phyloP scores from a whole-genome alignment of 2,113 vertebrate genomes.

The Elanus axillaris region DNA sequence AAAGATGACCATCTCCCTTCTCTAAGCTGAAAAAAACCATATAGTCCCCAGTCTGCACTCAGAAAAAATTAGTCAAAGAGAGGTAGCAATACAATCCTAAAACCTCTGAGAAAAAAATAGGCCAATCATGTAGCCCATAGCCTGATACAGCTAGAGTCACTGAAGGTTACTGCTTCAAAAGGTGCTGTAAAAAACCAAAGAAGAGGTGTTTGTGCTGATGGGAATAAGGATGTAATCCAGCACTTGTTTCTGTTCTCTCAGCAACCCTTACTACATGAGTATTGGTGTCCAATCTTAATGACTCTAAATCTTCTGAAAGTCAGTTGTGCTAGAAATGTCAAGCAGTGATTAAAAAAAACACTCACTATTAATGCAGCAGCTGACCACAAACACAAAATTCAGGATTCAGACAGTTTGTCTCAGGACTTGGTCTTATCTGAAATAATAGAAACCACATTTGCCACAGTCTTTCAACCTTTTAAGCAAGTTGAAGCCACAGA shows the following conservation, averaged over 20 bases:
- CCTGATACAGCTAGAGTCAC: not conserved
- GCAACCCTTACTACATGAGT: not conserved
- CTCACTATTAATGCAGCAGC: not conserved
- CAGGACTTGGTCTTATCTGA: not conserved
- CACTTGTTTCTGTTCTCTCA: not conserved
- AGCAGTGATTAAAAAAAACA: not conserved
- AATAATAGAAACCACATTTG: not conserved
- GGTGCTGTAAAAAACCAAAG: not conserved
- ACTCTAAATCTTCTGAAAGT: not conserved
- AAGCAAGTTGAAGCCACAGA: not conserved
- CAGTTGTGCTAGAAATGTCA: not conserved
- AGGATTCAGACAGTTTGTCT: not conserved
- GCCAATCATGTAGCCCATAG: not conserved
- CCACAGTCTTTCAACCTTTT: not conserved
- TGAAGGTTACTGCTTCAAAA: not conserved
- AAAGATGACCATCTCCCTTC: not conserved
- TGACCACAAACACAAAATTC: not conserved
- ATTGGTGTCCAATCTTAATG: not conserved
- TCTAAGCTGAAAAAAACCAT: not conserved
- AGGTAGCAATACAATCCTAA: not conserved
- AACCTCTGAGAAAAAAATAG: not conserved
- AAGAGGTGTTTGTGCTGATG: not conserved
- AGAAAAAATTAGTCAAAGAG: not conserved
- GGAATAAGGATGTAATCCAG: not conserved
- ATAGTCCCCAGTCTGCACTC: not conserved